Evolutionary conservation across 2,113 vertebrate species (phyloP).

Genomic region (Nycticebus coucang): DNA sequence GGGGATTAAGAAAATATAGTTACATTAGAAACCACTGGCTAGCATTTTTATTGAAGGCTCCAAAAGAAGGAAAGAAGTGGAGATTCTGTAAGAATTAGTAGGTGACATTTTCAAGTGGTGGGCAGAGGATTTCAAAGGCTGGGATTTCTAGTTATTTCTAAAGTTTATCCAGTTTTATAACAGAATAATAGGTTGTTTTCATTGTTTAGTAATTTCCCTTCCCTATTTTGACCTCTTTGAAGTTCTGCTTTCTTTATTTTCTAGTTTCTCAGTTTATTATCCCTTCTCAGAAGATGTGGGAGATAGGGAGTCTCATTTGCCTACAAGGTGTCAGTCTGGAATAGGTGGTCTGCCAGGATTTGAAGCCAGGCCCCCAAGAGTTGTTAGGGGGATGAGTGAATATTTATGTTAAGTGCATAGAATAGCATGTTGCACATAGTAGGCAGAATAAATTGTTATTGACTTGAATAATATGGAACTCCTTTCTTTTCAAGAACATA

Average conservation of each 20-base stretch:
- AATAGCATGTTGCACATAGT: neutral
- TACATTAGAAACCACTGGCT: conserved; percentile 60
- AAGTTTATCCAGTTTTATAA: conserved; percentile 47
- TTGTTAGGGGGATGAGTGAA: neutral
- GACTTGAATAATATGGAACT: neutral
- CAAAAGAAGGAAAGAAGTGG: conserved; percentile 41
- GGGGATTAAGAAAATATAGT: conserved; percentile 43
- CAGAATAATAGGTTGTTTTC: conserved; percentile 61
- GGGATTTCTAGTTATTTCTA: conserved; percentile 57
- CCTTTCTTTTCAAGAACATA: neutral
- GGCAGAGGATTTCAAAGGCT: conserved; percentile 53
- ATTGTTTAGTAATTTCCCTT: conserved; percentile 65
- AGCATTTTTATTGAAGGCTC: conserved; percentile 20
- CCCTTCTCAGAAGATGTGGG: conserved; percentile 34
- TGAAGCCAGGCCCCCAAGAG: conserved; percentile 4
- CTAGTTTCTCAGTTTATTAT: conserved; percentile 63
- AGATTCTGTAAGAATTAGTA: conserved; percentile 19
- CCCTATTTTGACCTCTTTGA: conserved; percentile 40
- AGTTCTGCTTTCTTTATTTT: conserved; percentile 74
- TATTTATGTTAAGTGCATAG: neutral
- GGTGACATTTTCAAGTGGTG: conserved; percentile 37
- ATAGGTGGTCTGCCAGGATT: neutral
- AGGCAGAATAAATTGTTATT: neutral
- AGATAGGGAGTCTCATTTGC: neutral
- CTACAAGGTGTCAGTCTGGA: neutral